A percentile compares a stretch with the other conserved stretches of the same genome.
Evolutionary conservation across 2,888 invertebrate genomes (phyloP).

Genomic region (Empis stercorea): DNA sequence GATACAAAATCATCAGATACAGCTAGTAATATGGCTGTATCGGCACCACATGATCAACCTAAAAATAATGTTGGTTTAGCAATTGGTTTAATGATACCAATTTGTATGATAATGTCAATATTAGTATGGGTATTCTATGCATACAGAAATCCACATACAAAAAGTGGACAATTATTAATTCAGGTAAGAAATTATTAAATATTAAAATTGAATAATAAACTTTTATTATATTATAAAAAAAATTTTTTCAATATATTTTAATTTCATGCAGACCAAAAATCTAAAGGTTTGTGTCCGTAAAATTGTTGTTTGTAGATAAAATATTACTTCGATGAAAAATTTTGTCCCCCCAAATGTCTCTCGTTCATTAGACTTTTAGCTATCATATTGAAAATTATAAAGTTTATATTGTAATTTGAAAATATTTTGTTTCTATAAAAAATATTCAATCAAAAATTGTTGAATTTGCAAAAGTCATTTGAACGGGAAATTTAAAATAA

Average conservation of each 20-base stretch:
- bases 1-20: background rate
- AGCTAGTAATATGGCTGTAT: slow-evolving; percentile 6
- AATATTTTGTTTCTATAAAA: too few species aligned
- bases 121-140: slow-evolving; percentile 82
- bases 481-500: too few species aligned
- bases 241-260: slow-evolving; percentile 4
- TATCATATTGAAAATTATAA: too few species aligned
- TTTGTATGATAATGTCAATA: slow-evolving; percentile 53
- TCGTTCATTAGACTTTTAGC: too few species aligned
- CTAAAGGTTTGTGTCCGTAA: slow-evolving; percentile 35
- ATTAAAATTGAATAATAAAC: slow-evolving; percentile 1
- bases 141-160: slow-evolving; percentile 89
- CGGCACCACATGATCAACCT: slow-evolving; percentile 5
- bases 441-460: too few species aligned
- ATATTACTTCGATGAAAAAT: too few species aligned
- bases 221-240: background rate
- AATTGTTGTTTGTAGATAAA: too few species aligned
- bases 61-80: slow-evolving; percentile 30
- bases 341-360: too few species aligned
- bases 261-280: slow-evolving; percentile 34
- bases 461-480: too few species aligned
- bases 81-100: slow-evolving; percentile 55
- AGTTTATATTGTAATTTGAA: too few species aligned
- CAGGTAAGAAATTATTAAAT: slow-evolving; percentile 59
- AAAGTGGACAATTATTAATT: slow-evolving; percentile 91